Conservation (phyloP, 1,140 invertebrate species). For the Drosophila malerkotliana region DNA sequence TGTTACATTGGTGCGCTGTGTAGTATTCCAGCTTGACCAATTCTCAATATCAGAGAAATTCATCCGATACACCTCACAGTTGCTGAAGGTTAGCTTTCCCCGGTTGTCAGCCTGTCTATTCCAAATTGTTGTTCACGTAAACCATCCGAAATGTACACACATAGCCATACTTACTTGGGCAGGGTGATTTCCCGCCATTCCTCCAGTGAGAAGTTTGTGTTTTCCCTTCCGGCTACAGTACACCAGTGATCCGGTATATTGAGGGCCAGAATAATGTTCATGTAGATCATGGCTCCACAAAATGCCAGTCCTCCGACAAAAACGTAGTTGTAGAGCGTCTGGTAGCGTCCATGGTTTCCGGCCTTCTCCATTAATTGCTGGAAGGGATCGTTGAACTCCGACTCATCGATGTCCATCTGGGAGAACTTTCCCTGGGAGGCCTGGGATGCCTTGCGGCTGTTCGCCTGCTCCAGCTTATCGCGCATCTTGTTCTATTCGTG, state of each 20-base stretch:
- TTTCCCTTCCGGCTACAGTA: slow-evolving; percentile 84
- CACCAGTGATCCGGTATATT: slow-evolving; percentile 86
- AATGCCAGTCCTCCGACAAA: slow-evolving; percentile 83
- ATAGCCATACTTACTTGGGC: slow-evolving; percentile 81
- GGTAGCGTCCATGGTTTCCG: slow-evolving; percentile 85
- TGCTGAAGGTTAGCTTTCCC: slow-evolving; percentile 68
- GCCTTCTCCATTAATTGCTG: slow-evolving; percentile 84
- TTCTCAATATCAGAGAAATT: slow-evolving; percentile 73
- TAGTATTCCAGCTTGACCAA: slow-evolving; percentile 65
- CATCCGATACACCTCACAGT: slow-evolving; percentile 80
- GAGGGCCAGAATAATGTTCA: slow-evolving; percentile 85
- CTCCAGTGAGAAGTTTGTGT: slow-evolving; percentile 84
- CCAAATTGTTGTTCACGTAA: neutral
- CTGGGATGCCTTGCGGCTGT: slow-evolving; percentile 55
- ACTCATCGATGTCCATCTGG: slow-evolving; percentile 69
- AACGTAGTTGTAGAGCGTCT: slow-evolving; percentile 84
- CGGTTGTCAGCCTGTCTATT: slow-evolving; percentile 73
- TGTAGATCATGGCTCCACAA: slow-evolving; percentile 83
- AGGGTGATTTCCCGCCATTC: slow-evolving; percentile 85
- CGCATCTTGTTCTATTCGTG: slow-evolving; percentile 45
- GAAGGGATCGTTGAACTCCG: slow-evolving; percentile 83
- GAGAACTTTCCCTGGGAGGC: slow-evolving; percentile 29
- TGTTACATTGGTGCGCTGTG: slow-evolving; percentile 52
- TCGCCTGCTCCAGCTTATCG: slow-evolving; percentile 54
- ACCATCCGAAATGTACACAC: neutral